Base-by-base conservation (phyloP, 2,113 vertebrate genomes). In the Sapajus apella region DNA sequence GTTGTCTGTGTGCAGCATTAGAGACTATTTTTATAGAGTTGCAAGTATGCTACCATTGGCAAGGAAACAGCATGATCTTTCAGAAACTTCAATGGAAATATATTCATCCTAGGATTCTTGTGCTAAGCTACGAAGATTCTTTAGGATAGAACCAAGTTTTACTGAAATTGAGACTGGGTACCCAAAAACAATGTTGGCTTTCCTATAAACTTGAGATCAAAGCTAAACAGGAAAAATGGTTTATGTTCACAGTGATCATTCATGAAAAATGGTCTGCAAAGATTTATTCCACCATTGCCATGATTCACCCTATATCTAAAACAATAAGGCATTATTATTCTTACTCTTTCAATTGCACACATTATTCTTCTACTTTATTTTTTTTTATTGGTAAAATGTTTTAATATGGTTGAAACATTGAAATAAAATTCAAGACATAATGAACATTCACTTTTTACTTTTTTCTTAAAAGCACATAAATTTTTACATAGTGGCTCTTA, bases 61-160 rank as follows among this genome's bases (percentile, higher is more conserved):
- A 40, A 93, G 43, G 68, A 68, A 89, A 81, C 30, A 43, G 75
- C 55, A 68, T 17, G 6, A 47, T 23, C 30, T 4, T 56, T 87
- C 72, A 12, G 50, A 81, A 52, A 25, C 43, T 6, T 52, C n/a
- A 37, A 21, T 40, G 20, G 55, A 56, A 50, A 70, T 61, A 23
- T 32, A 68, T 87, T 92, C 30, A 35, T 93, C 76, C 73, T 76
- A 85, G 35, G 89, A 73, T 58, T 52, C 92, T 84, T 91, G 13
- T 87, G 13, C 13, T 50, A 81, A 89, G 21, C 40, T 73, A 47
- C 16, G 37, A 32, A 61, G 52, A 43, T 56, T 86, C n/a, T 83
- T 95, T 18, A 96, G 73, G 21, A 68, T 50, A 83, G 80, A 95
- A 35, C 73, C 83, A 85, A 50, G 50, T 90, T 97, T 76, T 90